A percentile compares a stretch with the other conserved stretches of the same genome.
Evolutionary conservation across 2,797 vertebrate species (phyloP).

Genomic region (Odontamblyopus lacepedii): DNA sequence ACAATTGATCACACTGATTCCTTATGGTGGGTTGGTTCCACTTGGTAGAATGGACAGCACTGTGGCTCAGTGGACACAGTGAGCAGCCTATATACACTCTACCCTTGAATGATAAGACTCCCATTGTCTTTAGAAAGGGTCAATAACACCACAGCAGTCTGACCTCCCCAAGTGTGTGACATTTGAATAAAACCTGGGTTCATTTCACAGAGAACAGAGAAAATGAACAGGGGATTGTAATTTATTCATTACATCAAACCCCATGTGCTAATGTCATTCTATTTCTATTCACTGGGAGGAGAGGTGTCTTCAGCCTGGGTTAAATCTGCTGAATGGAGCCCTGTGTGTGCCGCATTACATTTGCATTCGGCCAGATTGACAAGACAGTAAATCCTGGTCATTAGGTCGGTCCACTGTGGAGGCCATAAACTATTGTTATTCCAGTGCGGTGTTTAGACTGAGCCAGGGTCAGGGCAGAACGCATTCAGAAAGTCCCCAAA

Average conservation of each 20-base stretch:
- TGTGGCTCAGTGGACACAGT: neutral
- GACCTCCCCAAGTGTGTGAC: conserved; percentile 7
- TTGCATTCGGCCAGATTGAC: conserved; percentile 26
- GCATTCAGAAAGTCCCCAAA: neutral
- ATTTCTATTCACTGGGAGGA: conserved; percentile 36
- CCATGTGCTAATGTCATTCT: conserved; percentile 48
- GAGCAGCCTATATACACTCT: too few species aligned
- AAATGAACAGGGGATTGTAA: conserved; percentile 44
- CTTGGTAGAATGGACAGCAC: neutral
- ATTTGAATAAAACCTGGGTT: conserved; percentile 20
- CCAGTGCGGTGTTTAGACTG: conserved; percentile 1
- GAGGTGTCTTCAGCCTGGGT: conserved; percentile 28
- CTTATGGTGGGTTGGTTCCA: neutral
- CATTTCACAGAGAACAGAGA: conserved; percentile 36
- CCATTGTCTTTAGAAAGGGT: neutral
- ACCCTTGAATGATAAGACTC: neutral
- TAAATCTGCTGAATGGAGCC: conserved; percentile 30
- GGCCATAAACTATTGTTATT: neutral
- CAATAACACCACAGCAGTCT: neutral
- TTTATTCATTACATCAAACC: conserved; percentile 56
- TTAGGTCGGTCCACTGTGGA: neutral
- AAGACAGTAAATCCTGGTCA: conserved; percentile 7
- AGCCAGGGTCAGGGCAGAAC: neutral
- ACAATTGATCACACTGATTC: neutral
- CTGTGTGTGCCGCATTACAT: conserved; percentile 26